Base-by-base conservation (phyloP, 2,797 vertebrate species). In the Sebastes iracundus region DNA sequence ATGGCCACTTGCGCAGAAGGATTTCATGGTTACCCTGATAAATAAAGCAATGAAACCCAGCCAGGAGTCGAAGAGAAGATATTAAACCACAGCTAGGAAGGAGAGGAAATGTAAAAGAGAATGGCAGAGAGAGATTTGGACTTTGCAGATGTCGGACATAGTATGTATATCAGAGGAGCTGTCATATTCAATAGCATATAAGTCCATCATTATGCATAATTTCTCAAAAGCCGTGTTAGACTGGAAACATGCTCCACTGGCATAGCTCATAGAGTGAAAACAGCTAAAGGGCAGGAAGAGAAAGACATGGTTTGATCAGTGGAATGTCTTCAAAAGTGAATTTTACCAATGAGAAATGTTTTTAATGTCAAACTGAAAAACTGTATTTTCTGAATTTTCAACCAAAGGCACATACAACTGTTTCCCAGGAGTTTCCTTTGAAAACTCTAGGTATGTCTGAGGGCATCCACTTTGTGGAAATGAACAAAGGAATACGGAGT, bases 41-140 rank as follows among this genome's bases (percentile, higher is more conserved):
- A 78, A 88, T 81, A 86, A 81, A 87, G 77, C 33, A 80, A 62
- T 78, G 77, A 83, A 84, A 85, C n/a, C 25, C 20, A 67, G 59
- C 69, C 7, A 52, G 64, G 20, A 83, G 78, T 35, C 56, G 35
- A 35, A 42, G 28, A 13, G n/a, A 81, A 61, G 46, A 64, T 72
- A 84, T 76, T 25, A 78, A 86, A 78, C 55, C 58, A 72, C 35
- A 60, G 30, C 28, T 38, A 27, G 55, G 28, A 67, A 53, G 11
- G 20, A 83, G 16, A 42, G 22, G 27, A 4, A 63, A 46, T 53
- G 46, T 61, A 61, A 62, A 75, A 65, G 53, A 67, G 65, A 81
- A 53, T 60, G 35, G n/a, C 18, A 62, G 42, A 35, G 22, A 20
- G 22, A 76, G 46, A 74, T 53, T 77, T 32, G 27, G 65, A 79